These are phyloP conservation scores for Garrulus glandarius DNA, from an alignment of 2,797 vertebrate genomes.

Conservation along the genomic window DNA sequence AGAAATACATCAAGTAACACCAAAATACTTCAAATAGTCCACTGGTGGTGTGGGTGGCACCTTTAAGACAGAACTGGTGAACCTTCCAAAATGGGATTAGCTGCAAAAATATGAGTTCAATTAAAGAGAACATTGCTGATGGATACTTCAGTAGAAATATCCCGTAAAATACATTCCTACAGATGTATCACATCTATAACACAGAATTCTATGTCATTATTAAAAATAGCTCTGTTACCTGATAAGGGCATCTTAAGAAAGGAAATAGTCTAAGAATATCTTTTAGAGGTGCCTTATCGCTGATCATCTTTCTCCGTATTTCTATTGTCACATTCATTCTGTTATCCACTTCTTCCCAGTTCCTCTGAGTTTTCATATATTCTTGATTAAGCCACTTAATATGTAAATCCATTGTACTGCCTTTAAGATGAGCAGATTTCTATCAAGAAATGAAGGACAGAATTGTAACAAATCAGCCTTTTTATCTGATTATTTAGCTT, in stretches of 20 bases:
- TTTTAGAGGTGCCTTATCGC: conserved; percentile 49
- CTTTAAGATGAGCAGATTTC: conserved; percentile 35
- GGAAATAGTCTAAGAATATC: conserved; percentile 69
- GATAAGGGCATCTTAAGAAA: conserved; percentile 72
- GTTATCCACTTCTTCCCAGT: conserved; percentile 71
- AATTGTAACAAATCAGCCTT: not conserved
- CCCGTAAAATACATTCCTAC: not conserved
- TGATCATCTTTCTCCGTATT: conserved; percentile 70
- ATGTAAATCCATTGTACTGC: conserved; percentile 23
- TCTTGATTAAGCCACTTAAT: conserved; percentile 69
- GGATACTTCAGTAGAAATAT: not conserved
- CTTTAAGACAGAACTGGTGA: not conserved
- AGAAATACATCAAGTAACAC: not conserved
- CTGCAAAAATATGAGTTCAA: not conserved
- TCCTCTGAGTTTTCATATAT: conserved; percentile 64
- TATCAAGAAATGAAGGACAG: not conserved
- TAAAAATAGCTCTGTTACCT: conserved; percentile 47
- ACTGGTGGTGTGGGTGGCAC: not conserved
- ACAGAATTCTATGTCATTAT: not conserved
- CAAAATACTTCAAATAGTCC: not conserved
- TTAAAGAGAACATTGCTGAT: not conserved
- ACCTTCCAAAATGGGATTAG: not conserved
- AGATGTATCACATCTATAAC: not conserved
- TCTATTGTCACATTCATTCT: conserved; percentile 68
- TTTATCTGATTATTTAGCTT: not conserved